Base-by-base conservation (phyloP, 2,888 invertebrate genomes). In the Drosophila algonquin region DNA sequence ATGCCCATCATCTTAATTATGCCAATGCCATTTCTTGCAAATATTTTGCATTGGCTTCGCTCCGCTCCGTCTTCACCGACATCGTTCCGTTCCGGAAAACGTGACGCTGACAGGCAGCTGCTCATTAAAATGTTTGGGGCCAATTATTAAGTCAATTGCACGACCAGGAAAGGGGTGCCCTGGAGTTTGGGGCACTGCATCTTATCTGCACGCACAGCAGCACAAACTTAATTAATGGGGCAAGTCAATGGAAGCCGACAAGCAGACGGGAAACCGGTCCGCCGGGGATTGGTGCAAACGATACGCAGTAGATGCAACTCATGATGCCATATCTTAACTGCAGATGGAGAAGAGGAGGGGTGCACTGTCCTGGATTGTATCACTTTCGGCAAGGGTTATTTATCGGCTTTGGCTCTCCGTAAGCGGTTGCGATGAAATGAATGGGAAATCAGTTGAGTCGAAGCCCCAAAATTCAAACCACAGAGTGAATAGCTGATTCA, bases 101-200 rank as follows among this genome's bases (percentile, higher is more conserved):
- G 80, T 80, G 82, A 70, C 71, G 65, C 68, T 80, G 70, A 68
- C 76, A 78, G 70, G 68, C 44, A 59, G 76, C n/a, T 59, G 82
- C 78, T 87, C 82, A 83, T 87, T 87, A 87, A 83, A 80, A 85
- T 83, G 85, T 85, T 79, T 81, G 80, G 52, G 64, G 69, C 69
- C 75, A 74, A 74, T 74, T 74, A 74, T 63, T 51, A 65, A 75
- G 74, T 57, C 76, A 79, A 84, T 83, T 83, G 73, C 73, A 69
- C 54, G 56, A 40, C 44, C 35, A 61, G 51, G 45, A n/a, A 8
- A 53, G 58, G 62, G 70, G 45, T 32, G 21, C 52, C 44, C 4
- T 54, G 54, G 53, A 47, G 61, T 52, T 35, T 46, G 57, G 24
- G 27, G 54, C 65, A 53, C 30, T 67, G 70, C 64, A 70, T 59